These are phyloP conservation scores for Euborellia annulipes DNA, from an alignment of 1,140 invertebrate genomes.

Conservation along the genomic window DNA sequence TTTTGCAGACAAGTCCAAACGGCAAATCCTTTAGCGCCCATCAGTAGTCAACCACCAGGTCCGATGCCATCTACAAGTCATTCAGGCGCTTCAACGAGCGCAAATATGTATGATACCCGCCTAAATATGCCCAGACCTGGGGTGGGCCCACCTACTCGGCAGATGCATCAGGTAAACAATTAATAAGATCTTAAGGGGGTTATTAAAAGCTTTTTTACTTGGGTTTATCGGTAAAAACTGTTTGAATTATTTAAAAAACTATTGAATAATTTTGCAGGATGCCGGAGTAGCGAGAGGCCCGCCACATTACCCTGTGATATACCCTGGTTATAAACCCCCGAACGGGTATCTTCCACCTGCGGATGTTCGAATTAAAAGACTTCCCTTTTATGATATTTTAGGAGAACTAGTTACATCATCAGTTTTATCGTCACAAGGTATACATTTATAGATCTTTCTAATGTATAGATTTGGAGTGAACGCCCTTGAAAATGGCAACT, in stretches of 20 bases:
- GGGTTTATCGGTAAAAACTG: too few relatives aligned
- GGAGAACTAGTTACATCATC: conserved; percentile 79
- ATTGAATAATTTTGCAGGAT: too few relatives aligned
- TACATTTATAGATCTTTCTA: too few relatives aligned
- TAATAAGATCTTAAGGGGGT: too few relatives aligned
- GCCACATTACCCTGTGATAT: background rate
- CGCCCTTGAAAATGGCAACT: too few relatives aligned
- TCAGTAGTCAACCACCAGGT: background rate
- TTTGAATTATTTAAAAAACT: too few relatives aligned
- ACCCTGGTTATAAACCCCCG: background rate
- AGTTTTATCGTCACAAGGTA: conserved; percentile 33
- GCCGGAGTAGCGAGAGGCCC: too few relatives aligned
- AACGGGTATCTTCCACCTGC: conserved; percentile 57
- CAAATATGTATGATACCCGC: background rate
- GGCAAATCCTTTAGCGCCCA: background rate
- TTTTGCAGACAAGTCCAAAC: conserved; percentile 17
- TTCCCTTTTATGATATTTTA: conserved; percentile 86
- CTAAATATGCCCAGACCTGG: background rate
- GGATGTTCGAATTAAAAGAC: conserved; percentile 74
- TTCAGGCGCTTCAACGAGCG: conserved; percentile 14
- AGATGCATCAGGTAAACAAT: too few relatives aligned
- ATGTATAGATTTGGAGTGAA: too few relatives aligned
- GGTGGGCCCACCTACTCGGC: background rate
- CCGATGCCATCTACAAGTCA: conserved; percentile 8
- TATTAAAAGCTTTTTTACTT: too few relatives aligned